These are phyloP conservation scores for Epicauta chinensis DNA, from an alignment of 1,140 invertebrate species.

Conservation along the genomic window DNA sequence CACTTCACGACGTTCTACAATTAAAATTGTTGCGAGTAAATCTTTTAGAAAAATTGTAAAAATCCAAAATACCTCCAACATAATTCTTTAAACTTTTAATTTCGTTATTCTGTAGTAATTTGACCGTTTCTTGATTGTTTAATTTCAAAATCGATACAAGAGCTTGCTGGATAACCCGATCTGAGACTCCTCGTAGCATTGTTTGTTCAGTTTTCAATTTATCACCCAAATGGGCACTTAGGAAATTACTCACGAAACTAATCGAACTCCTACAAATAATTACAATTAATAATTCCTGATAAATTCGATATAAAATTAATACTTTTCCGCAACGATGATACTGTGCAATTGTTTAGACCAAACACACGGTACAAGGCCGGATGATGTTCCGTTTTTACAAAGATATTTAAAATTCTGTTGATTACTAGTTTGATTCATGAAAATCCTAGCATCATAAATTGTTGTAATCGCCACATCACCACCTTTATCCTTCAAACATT, in stretches of 20 bases:
- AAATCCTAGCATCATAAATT: conserved; percentile 31
- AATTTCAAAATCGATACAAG: neutral
- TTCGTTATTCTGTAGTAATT: neutral
- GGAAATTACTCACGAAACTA: conserved; percentile 1
- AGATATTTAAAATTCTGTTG: conserved; percentile 39
- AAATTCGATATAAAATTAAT: conserved; percentile 29
- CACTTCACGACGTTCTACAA: conserved; percentile 12
- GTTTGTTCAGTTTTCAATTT: neutral
- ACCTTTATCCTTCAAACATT: conserved; percentile 45
- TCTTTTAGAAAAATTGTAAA: neutral
- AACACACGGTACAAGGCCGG: conserved; percentile 45
- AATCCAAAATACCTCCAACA: neutral
- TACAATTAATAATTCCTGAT: too few species aligned
- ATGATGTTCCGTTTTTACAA: conserved; percentile 58
- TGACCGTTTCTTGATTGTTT: neutral
- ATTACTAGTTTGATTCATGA: conserved; percentile 28
- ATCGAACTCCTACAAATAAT: neutral
- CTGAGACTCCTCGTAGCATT: too few species aligned
- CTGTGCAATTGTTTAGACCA: conserved; percentile 56
- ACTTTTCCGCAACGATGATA: conserved; percentile 49
- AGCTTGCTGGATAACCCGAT: neutral
- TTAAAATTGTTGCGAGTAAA: too few species aligned
- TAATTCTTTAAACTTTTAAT: neutral
- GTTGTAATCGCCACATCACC: conserved; percentile 53
- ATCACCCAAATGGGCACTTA: conserved; percentile 1